phyloP scores from a whole-genome alignment of 2,113 vertebrate genomes.

The Protomyctophum bolini region DNA sequence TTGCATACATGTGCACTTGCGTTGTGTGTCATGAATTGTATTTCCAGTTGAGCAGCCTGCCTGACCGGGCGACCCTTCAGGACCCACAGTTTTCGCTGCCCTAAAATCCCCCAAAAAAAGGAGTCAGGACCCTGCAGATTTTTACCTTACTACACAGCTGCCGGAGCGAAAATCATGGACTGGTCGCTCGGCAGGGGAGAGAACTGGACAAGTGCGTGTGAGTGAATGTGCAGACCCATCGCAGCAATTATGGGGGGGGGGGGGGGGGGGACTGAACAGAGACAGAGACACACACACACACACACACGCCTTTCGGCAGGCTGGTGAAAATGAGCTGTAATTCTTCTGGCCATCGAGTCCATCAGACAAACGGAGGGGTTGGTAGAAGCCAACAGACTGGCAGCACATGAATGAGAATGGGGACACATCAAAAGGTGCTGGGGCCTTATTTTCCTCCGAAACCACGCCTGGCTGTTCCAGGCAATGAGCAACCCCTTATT shows the following conservation, averaged over 20 bases:
- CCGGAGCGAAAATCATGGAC: conserved; percentile 29
- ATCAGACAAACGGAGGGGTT: conserved; percentile 31
- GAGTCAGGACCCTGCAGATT: conserved; percentile 13
- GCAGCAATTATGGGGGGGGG: no score
- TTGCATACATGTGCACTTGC: background rate
- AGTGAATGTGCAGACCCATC: conserved; percentile 13
- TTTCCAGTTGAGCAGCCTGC: conserved; percentile 62
- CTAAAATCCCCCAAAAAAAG: conserved; percentile 41
- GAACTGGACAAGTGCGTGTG: conserved; percentile 1
- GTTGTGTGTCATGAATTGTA: conserved; percentile 45
- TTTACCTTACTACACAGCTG: conserved; percentile 31
- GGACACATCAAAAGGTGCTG: conserved; percentile 59
- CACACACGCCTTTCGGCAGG: no score
- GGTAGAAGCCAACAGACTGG: conserved; percentile 47
- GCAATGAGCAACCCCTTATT: conserved; percentile 50
- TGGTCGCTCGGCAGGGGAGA: conserved; percentile 1
- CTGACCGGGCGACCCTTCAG: conserved; percentile 56
- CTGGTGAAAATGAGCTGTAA: conserved; percentile 23
- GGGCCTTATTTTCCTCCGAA: conserved; percentile 51
- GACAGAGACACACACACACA: no score
- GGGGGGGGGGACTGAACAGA: conserved; percentile 2
- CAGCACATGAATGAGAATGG: conserved; percentile 58
- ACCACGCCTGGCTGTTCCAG: conserved; percentile 43
- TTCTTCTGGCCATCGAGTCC: conserved; percentile 50
- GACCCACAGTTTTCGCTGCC: conserved; percentile 48